These are phyloP conservation scores for Calidris pygmaea DNA, from an alignment of 2,113 vertebrate species.

Conservation along the genomic window DNA sequence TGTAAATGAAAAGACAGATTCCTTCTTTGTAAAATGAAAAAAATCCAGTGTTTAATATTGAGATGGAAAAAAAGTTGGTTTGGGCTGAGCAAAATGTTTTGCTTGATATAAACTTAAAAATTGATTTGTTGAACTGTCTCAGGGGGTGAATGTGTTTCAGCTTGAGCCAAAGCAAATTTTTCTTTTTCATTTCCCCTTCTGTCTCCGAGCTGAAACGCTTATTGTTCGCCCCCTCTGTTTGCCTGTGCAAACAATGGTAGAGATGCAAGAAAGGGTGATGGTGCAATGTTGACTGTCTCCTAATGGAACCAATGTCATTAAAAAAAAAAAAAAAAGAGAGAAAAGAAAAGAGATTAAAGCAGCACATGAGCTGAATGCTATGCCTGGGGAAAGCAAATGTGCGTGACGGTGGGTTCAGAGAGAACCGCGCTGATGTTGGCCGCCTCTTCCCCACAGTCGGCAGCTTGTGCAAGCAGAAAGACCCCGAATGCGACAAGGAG, in stretches of 20 bases:
- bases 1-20: neutral
- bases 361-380: neutral
- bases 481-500: slow-evolving; percentile 82
- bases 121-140: neutral
- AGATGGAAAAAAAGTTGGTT: neutral
- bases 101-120: slow-evolving; percentile 8
- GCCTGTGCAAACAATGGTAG: neutral
- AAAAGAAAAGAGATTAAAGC: neutral
- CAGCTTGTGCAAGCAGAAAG: slow-evolving; percentile 86
- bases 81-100: neutral
- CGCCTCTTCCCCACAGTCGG: slow-evolving; percentile 72
- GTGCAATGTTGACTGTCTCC: neutral
- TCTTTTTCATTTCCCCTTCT: slow-evolving; percentile 22
- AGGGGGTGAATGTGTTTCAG: neutral
- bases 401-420: neutral
- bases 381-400: neutral
- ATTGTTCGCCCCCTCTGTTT: neutral
- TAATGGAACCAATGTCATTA: neutral
- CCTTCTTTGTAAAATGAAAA: neutral
- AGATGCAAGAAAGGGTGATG: neutral
- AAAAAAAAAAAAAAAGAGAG: neutral
- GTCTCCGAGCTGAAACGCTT: neutral
- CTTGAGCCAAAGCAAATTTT: slow-evolving; percentile 24
- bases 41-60: neutral
- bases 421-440: neutral